Evolutionary conservation across 2,888 invertebrate genomes (phyloP).

Genomic region (Phrixothrix hirtus): DNA sequence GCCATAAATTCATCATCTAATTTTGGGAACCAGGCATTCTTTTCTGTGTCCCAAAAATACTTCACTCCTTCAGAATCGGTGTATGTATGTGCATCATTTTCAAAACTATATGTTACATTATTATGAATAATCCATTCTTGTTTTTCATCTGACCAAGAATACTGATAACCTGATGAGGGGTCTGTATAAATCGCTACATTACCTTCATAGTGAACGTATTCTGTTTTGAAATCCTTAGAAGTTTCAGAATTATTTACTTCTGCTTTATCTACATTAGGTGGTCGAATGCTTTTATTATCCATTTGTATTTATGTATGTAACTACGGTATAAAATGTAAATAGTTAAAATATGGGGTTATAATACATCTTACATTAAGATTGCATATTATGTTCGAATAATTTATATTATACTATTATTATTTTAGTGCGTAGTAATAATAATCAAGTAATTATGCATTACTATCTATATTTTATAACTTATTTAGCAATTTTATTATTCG

Average conservation of each 20-base stretch:
- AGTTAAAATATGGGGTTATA: background rate
- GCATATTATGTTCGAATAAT: no score
- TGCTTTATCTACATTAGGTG: background rate
- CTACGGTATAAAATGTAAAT: no score
- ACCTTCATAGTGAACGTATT: conserved; percentile 71
- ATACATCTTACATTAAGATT: no score
- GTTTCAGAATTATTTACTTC: background rate
- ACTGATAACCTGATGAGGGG: conserved; percentile 68
- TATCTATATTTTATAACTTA: no score
- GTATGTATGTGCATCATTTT: conserved; percentile 78
- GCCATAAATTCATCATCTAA: conserved; percentile 97
- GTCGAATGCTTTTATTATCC: background rate
- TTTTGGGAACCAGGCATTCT: conserved; percentile 96
- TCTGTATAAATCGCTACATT: conserved; percentile 76
- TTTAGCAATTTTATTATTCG: no score
- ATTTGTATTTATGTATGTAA: no score
- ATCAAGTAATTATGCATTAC: no score
- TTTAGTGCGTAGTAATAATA: no score
- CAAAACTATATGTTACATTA: conserved; percentile 65
- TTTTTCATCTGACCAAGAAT: conserved; percentile 65
- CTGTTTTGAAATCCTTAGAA: conserved; percentile 40
- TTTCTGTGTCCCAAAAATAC: conserved; percentile 89
- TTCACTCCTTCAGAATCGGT: conserved; percentile 86
- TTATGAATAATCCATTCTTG: conserved; percentile 62
- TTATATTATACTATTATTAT: no score